Percentiles rank a stretch among this genome's conserved stretches.
These are phyloP conservation scores for Cyrtorhinus lividipennis DNA, from an alignment of 1,140 invertebrate species.

Conservation along the genomic window DNA sequence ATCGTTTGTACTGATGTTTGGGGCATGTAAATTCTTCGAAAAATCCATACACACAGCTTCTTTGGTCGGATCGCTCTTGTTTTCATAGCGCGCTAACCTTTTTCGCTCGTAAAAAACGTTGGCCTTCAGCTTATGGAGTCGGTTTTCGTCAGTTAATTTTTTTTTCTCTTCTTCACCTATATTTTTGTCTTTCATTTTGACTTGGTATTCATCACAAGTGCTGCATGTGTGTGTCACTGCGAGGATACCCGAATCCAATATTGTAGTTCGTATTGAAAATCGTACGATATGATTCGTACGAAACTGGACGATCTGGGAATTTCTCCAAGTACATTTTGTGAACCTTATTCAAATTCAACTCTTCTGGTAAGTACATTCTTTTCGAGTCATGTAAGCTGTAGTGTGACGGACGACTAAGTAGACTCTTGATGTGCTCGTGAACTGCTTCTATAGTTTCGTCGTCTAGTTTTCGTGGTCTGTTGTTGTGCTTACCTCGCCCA, in stretches of 20 bases:
- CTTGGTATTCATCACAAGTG: background rate
- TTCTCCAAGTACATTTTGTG: too few relatives aligned
- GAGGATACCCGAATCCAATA: slow-evolving; percentile 18
- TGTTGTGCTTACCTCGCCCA: too few relatives aligned
- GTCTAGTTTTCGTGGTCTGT: too few relatives aligned
- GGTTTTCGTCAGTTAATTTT: background rate
- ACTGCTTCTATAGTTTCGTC: too few relatives aligned
- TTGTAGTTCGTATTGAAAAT: background rate
- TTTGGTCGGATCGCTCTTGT: background rate
- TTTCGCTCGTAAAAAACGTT: slow-evolving; percentile 19
- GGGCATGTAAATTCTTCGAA: slow-evolving; percentile 20
- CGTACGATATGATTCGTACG: too few relatives aligned
- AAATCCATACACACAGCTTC: slow-evolving; percentile 22
- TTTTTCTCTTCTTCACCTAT: background rate
- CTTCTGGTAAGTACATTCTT: too few relatives aligned
- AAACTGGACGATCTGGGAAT: too few relatives aligned
- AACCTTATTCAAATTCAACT: too few relatives aligned
- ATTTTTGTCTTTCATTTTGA: too few relatives aligned
- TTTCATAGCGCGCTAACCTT: background rate
- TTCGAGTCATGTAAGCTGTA: too few relatives aligned
- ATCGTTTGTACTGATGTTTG: slow-evolving; percentile 20
- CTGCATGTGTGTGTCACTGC: slow-evolving; percentile 16
- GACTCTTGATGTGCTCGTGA: too few relatives aligned
- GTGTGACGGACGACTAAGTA: too few relatives aligned
- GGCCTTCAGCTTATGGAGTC: slow-evolving; percentile 19